These are phyloP conservation scores for Aurelia aurita complex sp. Pacific DNA, from an alignment of 30 jellyfish, hydroid and myxozoan genomes.

Conservation along the genomic window DNA sequence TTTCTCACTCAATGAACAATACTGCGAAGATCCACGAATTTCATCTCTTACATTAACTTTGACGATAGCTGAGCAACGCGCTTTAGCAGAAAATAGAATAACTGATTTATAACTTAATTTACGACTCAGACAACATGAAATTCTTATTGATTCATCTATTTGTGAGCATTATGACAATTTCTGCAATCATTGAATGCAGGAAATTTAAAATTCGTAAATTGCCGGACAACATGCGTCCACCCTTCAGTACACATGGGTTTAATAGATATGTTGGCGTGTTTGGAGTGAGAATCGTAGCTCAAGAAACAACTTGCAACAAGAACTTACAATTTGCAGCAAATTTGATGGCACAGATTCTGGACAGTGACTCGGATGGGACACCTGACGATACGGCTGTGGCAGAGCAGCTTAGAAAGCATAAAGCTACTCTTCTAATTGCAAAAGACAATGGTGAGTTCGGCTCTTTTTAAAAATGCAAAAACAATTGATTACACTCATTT, in stretches of 20 bases:
- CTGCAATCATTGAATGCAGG: neutral
- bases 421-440: neutral
- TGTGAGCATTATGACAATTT: no score
- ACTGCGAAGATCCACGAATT: no score
- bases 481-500: no score
- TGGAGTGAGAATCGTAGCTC: conserved; percentile 20
- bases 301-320: conserved; percentile 5
- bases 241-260: neutral
- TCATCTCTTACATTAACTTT: no score
- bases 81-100: no score
- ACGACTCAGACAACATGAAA: no score
- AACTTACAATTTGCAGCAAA: conserved; percentile 31
- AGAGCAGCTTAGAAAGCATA: conserved; percentile 3
- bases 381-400: conserved; percentile 29
- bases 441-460: neutral
- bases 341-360: conserved; percentile 27
- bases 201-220: conserved; percentile 17
- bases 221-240: no score
- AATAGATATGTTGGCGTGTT: conserved; percentile 9
- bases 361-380: conserved; percentile 23
- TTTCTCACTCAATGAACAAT: no score
- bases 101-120: no score
- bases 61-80: no score
- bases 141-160: no score
- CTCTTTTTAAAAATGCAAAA: neutral